These are phyloP conservation scores for Dendronephthya gigantea DNA, from an alignment of 64 coral and sea anemone species.

Conservation along the genomic window DNA sequence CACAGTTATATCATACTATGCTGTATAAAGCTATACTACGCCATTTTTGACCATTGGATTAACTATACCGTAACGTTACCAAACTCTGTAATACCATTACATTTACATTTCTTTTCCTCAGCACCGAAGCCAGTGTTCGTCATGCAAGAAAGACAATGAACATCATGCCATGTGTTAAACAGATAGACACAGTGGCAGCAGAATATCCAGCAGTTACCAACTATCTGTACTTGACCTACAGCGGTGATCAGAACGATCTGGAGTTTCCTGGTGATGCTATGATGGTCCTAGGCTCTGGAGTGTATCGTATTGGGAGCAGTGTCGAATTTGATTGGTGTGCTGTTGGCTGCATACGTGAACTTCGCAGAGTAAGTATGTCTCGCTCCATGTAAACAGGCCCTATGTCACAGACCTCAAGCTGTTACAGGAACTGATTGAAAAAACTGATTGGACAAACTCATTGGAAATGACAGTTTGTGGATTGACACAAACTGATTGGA, in stretches of 20 bases:
- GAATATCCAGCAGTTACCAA: conserved; percentile 96
- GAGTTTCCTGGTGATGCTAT: conserved; percentile 56
- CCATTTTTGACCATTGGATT: too few species aligned
- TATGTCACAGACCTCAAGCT: too few species aligned
- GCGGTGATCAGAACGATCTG: conserved; percentile 63
- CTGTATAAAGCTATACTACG: too few species aligned
- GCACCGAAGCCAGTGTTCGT: conserved; percentile 83
- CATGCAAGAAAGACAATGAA: conserved; percentile 51
- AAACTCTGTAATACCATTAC: too few species aligned
- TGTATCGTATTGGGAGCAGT: conserved; percentile 95
- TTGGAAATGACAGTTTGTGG: too few species aligned
- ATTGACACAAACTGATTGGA: too few species aligned
- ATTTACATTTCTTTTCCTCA: conserved; percentile 12
- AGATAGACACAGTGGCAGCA: conserved; percentile 96
- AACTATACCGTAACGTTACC: too few species aligned
- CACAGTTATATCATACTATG: too few species aligned
- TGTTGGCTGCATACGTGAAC: conserved; percentile 85
- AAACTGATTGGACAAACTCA: too few species aligned
- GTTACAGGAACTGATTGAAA: too few species aligned
- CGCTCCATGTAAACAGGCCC: too few species aligned
- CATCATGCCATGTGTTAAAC: conserved; percentile 61
- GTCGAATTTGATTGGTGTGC: conserved; percentile 99
- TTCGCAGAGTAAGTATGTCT: conserved; percentile 53
- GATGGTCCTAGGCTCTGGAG: conserved; percentile 97
- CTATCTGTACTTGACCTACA: conserved; percentile 90